Evolutionary conservation across 2,113 vertebrate species (phyloP).

Genomic region (Anolis carolinensis): DNA sequence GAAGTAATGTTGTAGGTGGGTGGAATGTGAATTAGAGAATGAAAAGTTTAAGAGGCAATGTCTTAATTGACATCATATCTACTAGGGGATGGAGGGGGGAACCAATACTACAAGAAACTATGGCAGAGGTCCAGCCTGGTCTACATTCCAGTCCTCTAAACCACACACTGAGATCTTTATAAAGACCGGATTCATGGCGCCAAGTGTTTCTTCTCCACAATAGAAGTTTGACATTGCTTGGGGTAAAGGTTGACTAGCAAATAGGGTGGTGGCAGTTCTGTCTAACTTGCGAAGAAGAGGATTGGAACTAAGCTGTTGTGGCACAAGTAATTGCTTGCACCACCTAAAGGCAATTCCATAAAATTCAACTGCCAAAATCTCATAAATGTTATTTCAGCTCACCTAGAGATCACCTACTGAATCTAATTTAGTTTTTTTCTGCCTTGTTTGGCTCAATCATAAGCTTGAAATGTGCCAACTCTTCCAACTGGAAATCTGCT

Average conservation of each 20-base stretch:
- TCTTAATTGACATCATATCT: not conserved
- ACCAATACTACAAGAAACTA: not conserved
- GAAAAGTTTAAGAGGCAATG: not conserved
- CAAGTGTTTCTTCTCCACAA: constrained; percentile 12
- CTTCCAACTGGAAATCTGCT: not conserved
- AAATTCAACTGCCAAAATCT: not conserved
- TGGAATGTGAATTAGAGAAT: not conserved
- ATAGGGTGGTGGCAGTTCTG: not conserved
- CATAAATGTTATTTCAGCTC: not conserved
- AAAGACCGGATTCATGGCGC: constrained; percentile 9
- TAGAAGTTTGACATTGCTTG: constrained; percentile 15
- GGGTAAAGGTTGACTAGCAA: not conserved
- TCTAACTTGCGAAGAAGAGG: not conserved
- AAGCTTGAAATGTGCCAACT: not conserved
- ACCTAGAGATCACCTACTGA: not conserved
- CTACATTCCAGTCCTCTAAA: not conserved
- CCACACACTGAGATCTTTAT: not conserved
- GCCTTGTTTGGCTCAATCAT: not conserved
- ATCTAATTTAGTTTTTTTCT: not conserved
- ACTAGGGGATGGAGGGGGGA: not conserved
- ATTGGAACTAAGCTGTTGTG: not conserved
- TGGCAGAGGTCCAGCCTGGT: constrained; percentile 15
- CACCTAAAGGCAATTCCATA: not conserved
- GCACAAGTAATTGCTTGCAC: constrained; percentile 13
- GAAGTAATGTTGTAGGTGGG: not conserved